Percentiles rank a stretch among this genome's conserved stretches.
These are phyloP conservation scores for Acanthisitta chloris DNA, from an alignment of 2,113 vertebrate genomes.

Conservation along the genomic window DNA sequence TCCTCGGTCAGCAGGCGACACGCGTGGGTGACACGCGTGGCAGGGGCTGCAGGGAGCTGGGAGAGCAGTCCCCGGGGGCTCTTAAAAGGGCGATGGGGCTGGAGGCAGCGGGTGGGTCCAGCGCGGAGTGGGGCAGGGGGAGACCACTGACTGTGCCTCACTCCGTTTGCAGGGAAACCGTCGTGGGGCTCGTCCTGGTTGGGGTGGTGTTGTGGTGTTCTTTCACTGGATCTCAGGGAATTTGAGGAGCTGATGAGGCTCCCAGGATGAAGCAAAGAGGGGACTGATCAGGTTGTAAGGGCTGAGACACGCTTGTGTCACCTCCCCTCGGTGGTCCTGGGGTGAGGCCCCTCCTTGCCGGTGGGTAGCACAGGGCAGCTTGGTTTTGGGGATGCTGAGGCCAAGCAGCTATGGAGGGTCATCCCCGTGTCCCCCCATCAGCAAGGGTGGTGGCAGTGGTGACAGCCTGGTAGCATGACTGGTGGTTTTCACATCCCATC, in stretches of 20 bases:
- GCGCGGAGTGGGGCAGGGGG: too few relatives aligned
- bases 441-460: neutral
- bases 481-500: fast-evolving
- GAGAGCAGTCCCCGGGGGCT: neutral
- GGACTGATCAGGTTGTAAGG: neutral
- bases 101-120: neutral
- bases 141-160: too few relatives aligned
- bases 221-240: neutral
- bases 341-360: neutral
- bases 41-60: constrained; percentile 22
- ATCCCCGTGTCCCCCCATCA: fast-evolving
- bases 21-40: constrained; percentile 43
- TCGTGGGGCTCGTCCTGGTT: too few relatives aligned
- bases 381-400: fast-evolving
- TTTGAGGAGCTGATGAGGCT: neutral
- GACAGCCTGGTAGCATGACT: fast-evolving
- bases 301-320: neutral
- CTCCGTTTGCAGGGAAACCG: neutral
- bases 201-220: neutral
- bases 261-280: fast-evolving
- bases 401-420: neutral
- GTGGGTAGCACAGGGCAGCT: neutral
- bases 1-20: too few relatives aligned
- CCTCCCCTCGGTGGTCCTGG: neutral
- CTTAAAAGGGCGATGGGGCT: neutral